Evolutionary conservation across 2,797 vertebrate species (phyloP).

Genomic region (Xenopus petersii): DNA sequence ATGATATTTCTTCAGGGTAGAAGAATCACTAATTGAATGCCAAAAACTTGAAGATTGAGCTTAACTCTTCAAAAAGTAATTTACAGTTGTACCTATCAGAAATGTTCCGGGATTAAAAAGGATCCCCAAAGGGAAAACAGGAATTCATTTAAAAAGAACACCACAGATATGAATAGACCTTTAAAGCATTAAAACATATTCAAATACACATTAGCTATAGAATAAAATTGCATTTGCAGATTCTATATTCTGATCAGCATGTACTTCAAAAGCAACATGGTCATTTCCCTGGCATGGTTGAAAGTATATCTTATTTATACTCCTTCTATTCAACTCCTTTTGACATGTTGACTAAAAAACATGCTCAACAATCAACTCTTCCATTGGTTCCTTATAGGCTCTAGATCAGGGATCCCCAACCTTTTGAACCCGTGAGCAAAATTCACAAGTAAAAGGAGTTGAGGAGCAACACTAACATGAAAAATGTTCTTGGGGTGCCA

Average conservation of each 20-base stretch:
- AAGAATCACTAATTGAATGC: slow-evolving; percentile 44
- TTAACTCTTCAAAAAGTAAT: slow-evolving; percentile 46
- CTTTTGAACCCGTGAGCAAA: no score
- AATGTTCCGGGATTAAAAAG: slow-evolving; percentile 47
- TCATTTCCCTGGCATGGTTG: neutral
- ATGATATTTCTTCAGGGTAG: slow-evolving; percentile 35
- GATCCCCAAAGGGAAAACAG: slow-evolving; percentile 36
- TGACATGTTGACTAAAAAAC: neutral
- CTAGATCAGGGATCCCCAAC: no score
- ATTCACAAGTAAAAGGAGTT: no score
- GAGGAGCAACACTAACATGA: no score
- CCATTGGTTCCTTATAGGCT: no score
- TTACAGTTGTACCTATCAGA: slow-evolving; percentile 37
- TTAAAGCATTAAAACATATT: slow-evolving; percentile 50
- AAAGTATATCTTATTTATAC: neutral
- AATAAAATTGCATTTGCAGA: slow-evolving; percentile 38
- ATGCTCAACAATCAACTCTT: no score
- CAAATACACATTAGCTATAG: slow-evolving; percentile 50
- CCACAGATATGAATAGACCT: slow-evolving; percentile 51
- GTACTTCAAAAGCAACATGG: slow-evolving; percentile 25
- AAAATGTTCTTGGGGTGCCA: no score
- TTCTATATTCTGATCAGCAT: slow-evolving; percentile 32
- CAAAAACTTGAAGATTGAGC: slow-evolving; percentile 49
- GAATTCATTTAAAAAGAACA: slow-evolving; percentile 55
- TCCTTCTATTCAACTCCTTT: neutral